A percentile compares a stretch with the other conserved stretches of the same genome.
These are phyloP conservation scores for Tetheella fluctuosa DNA, from an alignment of 2,888 invertebrate species.

Conservation along the genomic window DNA sequence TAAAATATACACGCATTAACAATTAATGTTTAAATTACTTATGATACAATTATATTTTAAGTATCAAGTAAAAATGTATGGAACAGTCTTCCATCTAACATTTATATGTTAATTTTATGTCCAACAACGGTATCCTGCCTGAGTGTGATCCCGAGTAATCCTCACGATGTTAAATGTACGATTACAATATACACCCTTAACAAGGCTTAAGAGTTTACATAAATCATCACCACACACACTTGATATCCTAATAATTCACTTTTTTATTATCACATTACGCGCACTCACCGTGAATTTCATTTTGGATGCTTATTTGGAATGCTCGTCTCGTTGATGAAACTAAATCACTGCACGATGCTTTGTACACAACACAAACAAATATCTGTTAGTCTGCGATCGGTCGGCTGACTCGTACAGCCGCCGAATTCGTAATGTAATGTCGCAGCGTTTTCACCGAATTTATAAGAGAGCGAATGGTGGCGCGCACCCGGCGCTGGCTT, in stretches of 20 bases:
- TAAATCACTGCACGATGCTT: constrained; percentile 71
- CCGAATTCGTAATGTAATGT: constrained; percentile 83
- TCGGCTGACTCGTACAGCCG: constrained; percentile 75
- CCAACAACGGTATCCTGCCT: neutral
- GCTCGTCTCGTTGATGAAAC: constrained; percentile 67
- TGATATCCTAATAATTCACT: constrained; percentile 37
- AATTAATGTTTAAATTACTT: neutral
- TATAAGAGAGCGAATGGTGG: constrained; percentile 74
- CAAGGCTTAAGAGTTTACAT: neutral
- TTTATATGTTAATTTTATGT: neutral
- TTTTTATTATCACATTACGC: constrained; percentile 48
- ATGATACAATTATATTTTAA: neutral
- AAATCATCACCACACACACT: constrained; percentile 29
- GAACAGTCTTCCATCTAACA: neutral
- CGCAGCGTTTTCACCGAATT: constrained; percentile 79
- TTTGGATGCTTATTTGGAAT: constrained; percentile 69
- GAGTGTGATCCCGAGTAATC: neutral
- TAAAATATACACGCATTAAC: too few relatives aligned
- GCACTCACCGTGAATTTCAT: constrained; percentile 84
- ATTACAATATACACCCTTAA: neutral
- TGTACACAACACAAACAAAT: constrained; percentile 58
- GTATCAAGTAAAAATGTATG: neutral
- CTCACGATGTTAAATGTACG: neutral
- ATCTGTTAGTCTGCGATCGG: constrained; percentile 58
- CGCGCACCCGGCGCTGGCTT: constrained; percentile 57